phyloP scores from a whole-genome alignment of 2,797 vertebrate genomes.

The Gephyroberyx darwinii region DNA sequence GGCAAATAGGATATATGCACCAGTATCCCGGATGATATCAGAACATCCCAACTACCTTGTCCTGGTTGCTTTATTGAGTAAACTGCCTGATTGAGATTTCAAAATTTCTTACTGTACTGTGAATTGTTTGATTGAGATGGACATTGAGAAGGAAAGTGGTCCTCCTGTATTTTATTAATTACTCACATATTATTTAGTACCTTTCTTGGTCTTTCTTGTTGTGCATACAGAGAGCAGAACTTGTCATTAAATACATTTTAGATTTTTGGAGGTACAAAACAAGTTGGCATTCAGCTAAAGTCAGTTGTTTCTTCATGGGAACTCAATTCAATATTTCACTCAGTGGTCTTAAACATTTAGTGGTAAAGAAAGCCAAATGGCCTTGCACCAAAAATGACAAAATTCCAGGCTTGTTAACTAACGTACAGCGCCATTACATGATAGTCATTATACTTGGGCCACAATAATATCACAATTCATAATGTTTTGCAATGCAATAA shows the following conservation, averaged over 20 bases:
- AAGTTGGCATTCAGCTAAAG: slow-evolving; percentile 9
- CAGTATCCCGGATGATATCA: no score
- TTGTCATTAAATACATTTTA: neutral
- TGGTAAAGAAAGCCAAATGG: slow-evolving; percentile 48
- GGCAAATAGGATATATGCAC: no score
- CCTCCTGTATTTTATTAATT: no score
- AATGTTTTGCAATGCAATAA: slow-evolving; percentile 8
- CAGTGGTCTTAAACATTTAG: slow-evolving; percentile 45
- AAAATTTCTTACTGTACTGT: neutral
- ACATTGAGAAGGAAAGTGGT: no score
- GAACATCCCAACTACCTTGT: no score
- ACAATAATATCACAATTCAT: slow-evolving; percentile 9
- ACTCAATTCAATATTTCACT: slow-evolving; percentile 28
- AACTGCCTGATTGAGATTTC: no score
- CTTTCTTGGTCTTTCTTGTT: neutral
- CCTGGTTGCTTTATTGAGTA: no score
- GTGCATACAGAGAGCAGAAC: neutral
- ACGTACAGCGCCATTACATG: no score
- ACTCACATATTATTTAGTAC: neutral
- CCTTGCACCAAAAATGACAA: slow-evolving; percentile 32
- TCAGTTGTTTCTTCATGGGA: slow-evolving; percentile 20
- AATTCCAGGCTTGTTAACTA: slow-evolving; percentile 17
- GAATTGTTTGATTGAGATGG: no score
- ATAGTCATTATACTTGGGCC: neutral
- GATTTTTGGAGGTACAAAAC: neutral